Evolutionary conservation across 2,113 vertebrate species (phyloP).

Genomic region (Prochilodus magdalenae): DNA sequence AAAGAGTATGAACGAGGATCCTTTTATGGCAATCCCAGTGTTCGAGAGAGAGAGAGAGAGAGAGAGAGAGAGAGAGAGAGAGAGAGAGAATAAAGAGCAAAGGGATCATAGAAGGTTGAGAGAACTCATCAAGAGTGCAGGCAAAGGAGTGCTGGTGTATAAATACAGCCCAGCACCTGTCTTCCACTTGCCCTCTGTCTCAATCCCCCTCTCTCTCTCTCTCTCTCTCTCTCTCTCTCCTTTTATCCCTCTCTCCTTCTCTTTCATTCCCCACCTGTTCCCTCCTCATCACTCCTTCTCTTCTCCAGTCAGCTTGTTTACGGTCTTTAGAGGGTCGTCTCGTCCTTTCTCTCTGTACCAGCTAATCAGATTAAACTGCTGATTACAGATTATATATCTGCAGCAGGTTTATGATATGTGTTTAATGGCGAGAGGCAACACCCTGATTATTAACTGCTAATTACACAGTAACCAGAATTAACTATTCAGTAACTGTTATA

Average conservation of each 20-base stretch:
- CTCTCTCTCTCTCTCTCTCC: slow-evolving; percentile 65
- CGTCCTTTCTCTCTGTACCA: background rate
- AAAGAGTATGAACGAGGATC: slow-evolving; percentile 54
- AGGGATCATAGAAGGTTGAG: slow-evolving; percentile 53
- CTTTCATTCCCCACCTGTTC: slow-evolving; percentile 52
- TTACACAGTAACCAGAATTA: no score
- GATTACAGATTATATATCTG: background rate
- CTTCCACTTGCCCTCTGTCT: slow-evolving; percentile 40
- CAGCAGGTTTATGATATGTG: no score
- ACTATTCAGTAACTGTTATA: no score
- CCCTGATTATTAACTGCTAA: no score
- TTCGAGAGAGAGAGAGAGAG: slow-evolving; percentile 32
- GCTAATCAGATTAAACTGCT: background rate
- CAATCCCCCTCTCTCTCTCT: slow-evolving; percentile 18
- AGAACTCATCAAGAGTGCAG: slow-evolving; percentile 56
- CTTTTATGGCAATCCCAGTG: slow-evolving; percentile 67
- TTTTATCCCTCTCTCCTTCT: slow-evolving; percentile 68
- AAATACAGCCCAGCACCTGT: slow-evolving; percentile 68
- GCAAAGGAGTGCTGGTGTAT: slow-evolving; percentile 66
- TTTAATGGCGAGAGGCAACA: no score
- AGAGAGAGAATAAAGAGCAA: slow-evolving; percentile 50
- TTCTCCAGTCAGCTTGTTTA: slow-evolving; percentile 25
- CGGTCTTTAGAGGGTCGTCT: slow-evolving; percentile 3
- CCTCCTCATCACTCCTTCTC: slow-evolving; percentile 28
- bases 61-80: slow-evolving; percentile 47